Evolutionary conservation across 2,888 invertebrate species (phyloP).

Genomic region (Callyntrura guangdongensis): DNA sequence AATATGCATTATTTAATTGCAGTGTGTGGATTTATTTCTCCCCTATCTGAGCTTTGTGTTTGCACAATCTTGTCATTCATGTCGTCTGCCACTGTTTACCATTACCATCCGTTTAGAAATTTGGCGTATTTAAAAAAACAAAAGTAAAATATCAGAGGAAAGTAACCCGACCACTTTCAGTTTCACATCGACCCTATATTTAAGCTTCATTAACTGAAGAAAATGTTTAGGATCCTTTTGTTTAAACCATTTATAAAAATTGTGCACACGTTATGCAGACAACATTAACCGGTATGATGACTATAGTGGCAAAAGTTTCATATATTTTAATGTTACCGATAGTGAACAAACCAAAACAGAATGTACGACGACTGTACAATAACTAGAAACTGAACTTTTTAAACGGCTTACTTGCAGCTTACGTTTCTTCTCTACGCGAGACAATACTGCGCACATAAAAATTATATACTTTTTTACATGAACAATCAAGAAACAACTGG

Average conservation of each 20-base stretch:
- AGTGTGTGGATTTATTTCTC: neutral
- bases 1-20: neutral
- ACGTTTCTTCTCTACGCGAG: too few species aligned
- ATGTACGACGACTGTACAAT: neutral
- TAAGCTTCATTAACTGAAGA: slow-evolving; percentile 53
- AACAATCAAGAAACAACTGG: too few species aligned
- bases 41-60: too few species aligned
- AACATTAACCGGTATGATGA: slow-evolving; percentile 45
- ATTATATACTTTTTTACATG: too few species aligned
- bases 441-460: too few species aligned
- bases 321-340: too few species aligned
- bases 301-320: neutral
- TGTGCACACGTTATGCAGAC: neutral
- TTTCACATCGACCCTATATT: slow-evolving; percentile 54
- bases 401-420: neutral
- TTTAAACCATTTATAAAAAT: slow-evolving; percentile 2
- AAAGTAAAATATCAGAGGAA: slow-evolving; percentile 27
- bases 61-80: neutral
- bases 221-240: slow-evolving; percentile 2
- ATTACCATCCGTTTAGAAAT: slow-evolving; percentile 1
- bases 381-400: neutral
- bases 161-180: slow-evolving; percentile 66
- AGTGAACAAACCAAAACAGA: neutral
- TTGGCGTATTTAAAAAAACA: neutral
- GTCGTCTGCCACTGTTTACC: neutral